These are phyloP conservation scores for Busseola fusca DNA, from an alignment of 2,888 invertebrate genomes.

Conservation along the genomic window DNA sequence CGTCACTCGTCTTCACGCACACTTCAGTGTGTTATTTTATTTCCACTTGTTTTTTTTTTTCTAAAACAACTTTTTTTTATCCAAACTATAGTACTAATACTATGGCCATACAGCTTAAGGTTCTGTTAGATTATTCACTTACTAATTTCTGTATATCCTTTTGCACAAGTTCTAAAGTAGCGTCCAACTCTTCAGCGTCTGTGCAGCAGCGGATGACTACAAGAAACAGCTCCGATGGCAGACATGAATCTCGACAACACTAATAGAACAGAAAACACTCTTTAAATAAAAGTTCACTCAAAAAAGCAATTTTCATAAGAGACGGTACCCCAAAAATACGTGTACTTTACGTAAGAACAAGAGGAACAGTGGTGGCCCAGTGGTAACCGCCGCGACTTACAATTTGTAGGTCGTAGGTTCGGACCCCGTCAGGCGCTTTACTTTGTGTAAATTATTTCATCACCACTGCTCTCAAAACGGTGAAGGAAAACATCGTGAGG, in stretches of 20 bases:
- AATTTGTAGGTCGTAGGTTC: no score
- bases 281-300: not conserved
- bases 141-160: conserved; percentile 94
- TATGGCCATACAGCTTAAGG: not conserved
- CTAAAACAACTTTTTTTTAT: not conserved
- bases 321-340: not conserved
- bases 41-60: not conserved
- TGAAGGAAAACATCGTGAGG: no score
- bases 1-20: no score
- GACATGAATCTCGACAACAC: conserved; percentile 93
- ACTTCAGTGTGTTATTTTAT: no score
- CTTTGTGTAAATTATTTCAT: no score
- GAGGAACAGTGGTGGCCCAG: no score
- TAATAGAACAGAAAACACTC: conserved; percentile 68
- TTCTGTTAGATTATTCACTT: conserved; percentile 59
- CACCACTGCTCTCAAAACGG: no score
- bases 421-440: no score
- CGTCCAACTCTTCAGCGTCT: conserved; percentile 94
- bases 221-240: conserved; percentile 95
- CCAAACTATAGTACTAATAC: not conserved
- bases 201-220: conserved; percentile 94
- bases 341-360: no score
- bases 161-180: conserved; percentile 93
- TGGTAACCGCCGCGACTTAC: no score
- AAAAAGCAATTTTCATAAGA: not conserved